These are phyloP conservation scores for Amphibalanus amphitrite DNA, from an alignment of 1,140 invertebrate genomes.

Conservation along the genomic window DNA sequence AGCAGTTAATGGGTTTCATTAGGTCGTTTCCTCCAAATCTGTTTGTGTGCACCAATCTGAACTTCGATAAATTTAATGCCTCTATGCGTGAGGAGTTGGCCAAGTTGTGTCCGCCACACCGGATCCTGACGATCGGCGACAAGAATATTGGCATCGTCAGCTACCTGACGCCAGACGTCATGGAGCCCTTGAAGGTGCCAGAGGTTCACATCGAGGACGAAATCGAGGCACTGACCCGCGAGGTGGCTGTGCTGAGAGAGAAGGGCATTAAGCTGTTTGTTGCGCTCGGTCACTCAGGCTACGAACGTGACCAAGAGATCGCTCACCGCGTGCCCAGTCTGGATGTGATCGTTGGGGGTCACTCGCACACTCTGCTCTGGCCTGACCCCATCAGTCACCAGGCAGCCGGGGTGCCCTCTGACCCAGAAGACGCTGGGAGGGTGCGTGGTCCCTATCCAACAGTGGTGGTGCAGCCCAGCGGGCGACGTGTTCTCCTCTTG, in stretches of 20 bases:
- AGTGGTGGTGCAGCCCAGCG: not conserved
- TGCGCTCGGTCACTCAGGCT: conserved; percentile 30
- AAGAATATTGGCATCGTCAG: too few species aligned
- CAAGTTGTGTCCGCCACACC: too few species aligned
- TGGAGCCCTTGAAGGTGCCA: too few species aligned
- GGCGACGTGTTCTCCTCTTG: not conserved
- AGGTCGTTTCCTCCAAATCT: too few species aligned
- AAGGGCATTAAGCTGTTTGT: conserved; percentile 28
- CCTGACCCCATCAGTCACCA: not conserved
- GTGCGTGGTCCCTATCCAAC: not conserved
- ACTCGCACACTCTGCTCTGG: conserved; percentile 29
- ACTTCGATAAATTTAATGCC: too few species aligned
- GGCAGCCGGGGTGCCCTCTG: not conserved
- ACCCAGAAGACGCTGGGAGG: not conserved
- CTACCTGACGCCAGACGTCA: too few species aligned
- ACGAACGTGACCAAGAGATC: conserved; percentile 23
- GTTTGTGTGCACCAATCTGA: too few species aligned
- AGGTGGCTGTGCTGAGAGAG: conserved; percentile 20
- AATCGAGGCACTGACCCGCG: conserved; percentile 6
- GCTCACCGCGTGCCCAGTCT: conserved; percentile 25
- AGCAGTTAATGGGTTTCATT: too few species aligned
- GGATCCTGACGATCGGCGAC: too few species aligned
- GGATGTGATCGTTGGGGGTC: conserved; percentile 31
- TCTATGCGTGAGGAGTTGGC: too few species aligned
- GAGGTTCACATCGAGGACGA: too few species aligned